Conservation (phyloP, 2,888 invertebrate genomes). For the Craniophora ligustri region DNA sequence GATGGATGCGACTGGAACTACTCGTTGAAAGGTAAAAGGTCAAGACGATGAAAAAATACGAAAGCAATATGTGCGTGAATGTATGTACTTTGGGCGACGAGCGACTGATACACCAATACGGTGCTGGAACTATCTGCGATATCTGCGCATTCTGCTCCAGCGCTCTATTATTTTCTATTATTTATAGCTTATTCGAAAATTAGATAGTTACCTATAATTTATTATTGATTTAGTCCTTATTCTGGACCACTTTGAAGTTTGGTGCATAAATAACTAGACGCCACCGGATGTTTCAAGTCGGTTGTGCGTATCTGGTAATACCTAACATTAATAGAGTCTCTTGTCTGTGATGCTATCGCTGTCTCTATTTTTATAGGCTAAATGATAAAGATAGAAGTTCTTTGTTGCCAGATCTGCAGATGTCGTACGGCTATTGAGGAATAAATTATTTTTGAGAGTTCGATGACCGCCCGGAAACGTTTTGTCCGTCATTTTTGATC, state of each 20-base stretch:
- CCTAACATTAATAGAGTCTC: not conserved
- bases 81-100: too few relatives aligned
- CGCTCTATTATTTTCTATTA: too few relatives aligned
- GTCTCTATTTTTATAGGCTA: slow-evolving; percentile 17
- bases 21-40: too few relatives aligned
- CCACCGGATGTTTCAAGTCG: slow-evolving; percentile 32
- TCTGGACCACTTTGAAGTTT: not conserved
- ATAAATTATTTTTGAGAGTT: slow-evolving; percentile 61
- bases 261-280: slow-evolving; percentile 14
- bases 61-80: too few relatives aligned
- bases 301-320: slow-evolving; percentile 17
- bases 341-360: not conserved
- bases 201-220: too few relatives aligned
- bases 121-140: too few relatives aligned
- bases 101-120: too few relatives aligned
- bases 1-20: too few relatives aligned
- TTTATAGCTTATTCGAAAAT: too few relatives aligned
- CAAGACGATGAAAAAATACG: too few relatives aligned
- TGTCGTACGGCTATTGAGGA: slow-evolving; percentile 31
- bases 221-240: too few relatives aligned
- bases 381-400: slow-evolving; percentile 18
- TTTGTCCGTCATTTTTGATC: slow-evolving; percentile 80
- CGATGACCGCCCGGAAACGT: slow-evolving; percentile 75
- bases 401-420: slow-evolving; percentile 29
- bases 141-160: too few relatives aligned